Evolutionary conservation across 1,140 invertebrate species (phyloP).

Genomic region (Scaptodrosophila lebanonensis): DNA sequence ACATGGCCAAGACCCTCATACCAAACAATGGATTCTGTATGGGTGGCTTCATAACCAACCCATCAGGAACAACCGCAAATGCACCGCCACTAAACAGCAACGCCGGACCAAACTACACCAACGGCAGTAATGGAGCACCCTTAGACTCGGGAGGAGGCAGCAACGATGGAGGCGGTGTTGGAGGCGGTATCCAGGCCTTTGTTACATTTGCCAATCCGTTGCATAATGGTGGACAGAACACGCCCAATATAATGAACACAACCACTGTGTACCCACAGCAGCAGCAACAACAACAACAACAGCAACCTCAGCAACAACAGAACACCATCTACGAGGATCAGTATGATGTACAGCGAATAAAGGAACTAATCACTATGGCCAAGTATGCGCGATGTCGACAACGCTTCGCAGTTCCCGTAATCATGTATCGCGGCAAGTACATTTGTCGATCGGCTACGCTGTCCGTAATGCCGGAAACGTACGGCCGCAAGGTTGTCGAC

Average conservation of each 20-base stretch:
- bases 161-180: conserved; percentile 15
- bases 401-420: conserved; percentile 88
- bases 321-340: conserved; percentile 82
- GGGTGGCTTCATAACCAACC: conserved; percentile 9
- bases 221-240: conserved; percentile 7
- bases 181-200: conserved; percentile 59
- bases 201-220: conserved; percentile 63
- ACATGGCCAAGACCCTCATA: conserved; percentile 67
- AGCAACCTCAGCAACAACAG: conserved; percentile 51
- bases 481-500: conserved; percentile 79
- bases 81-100: conserved; percentile 49
- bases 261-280: conserved; percentile 9
- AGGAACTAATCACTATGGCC: conserved; percentile 82
- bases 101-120: conserved; percentile 36
- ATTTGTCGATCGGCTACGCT: conserved; percentile 85
- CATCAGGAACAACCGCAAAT: conserved; percentile 51
- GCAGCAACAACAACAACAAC: conserved; percentile 21
- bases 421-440: conserved; percentile 86
- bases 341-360: conserved; percentile 80
- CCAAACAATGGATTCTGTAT: conserved; percentile 46
- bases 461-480: conserved; percentile 86
- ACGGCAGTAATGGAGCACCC: conserved; percentile 22
- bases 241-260: not conserved
- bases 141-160: not conserved
- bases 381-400: conserved; percentile 83